These are phyloP conservation scores for Apis florea DNA, from an alignment of 1,140 invertebrate species.

Conservation along the genomic window DNA sequence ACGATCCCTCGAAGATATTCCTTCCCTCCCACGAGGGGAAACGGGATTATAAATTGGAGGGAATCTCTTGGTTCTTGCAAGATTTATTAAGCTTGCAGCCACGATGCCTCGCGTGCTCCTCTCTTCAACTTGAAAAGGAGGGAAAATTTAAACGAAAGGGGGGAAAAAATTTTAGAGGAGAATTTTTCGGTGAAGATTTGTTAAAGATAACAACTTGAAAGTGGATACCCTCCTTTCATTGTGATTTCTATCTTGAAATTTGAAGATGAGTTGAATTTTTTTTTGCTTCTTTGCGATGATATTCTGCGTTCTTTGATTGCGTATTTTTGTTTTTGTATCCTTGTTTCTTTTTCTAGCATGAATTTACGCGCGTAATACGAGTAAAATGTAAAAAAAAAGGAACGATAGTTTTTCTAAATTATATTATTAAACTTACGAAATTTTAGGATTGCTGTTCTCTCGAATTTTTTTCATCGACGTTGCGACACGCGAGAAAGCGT, in stretches of 20 bases:
- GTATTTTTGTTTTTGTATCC: too few relatives aligned
- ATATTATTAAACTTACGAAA: background rate
- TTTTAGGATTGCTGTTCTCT: background rate
- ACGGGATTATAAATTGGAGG: conserved; percentile 33
- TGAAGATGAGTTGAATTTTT: too few relatives aligned
- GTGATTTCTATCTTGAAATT: background rate
- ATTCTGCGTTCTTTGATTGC: too few relatives aligned
- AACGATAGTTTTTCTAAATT: background rate
- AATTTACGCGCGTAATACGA: too few relatives aligned
- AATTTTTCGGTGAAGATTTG: too few relatives aligned
- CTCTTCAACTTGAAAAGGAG: background rate
- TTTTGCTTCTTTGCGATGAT: too few relatives aligned
- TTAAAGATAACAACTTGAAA: background rate
- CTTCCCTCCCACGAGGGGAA: conserved; percentile 25
- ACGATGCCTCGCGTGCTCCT: background rate
- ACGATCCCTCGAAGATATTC: background rate
- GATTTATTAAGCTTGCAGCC: conserved; percentile 46
- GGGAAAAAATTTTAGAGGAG: background rate
- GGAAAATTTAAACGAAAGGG: background rate
- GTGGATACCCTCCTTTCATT: background rate
- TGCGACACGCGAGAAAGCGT: conserved; percentile 3
- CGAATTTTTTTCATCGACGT: background rate
- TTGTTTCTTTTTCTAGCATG: too few relatives aligned
- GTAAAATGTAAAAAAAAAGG: background rate
- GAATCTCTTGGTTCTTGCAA: conserved; percentile 15